A percentile compares a stretch with the other conserved stretches of the same genome.
phyloP scores from a whole-genome alignment of 2,888 invertebrate species.

The Patella pellucida region DNA sequence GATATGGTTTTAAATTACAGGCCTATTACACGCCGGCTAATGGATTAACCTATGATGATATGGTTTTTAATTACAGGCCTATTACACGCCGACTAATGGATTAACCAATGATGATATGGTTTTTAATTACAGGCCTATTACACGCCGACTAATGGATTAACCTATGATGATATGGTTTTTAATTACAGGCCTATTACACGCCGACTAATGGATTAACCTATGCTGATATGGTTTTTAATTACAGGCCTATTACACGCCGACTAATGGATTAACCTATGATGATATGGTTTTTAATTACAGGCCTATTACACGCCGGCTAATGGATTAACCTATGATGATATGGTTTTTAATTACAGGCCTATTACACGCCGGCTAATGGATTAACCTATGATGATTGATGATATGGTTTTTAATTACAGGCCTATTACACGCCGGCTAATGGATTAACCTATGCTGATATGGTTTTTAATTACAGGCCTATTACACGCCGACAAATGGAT shows the following conservation, averaged over 20 bases:
- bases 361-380: too few relatives aligned
- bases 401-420: too few relatives aligned
- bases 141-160: background rate
- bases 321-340: conserved; percentile 4
- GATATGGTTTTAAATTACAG: background rate
- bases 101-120: too few relatives aligned
- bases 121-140: background rate
- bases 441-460: too few relatives aligned
- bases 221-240: too few relatives aligned
- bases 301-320: background rate
- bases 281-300: background rate
- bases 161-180: background rate
- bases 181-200: background rate
- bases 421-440: too few relatives aligned
- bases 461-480: background rate
- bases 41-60: conserved; percentile 4
- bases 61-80: background rate
- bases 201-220: too few relatives aligned
- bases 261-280: too few relatives aligned
- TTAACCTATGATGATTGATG: too few relatives aligned
- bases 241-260: too few relatives aligned
- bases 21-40: background rate
- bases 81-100: too few relatives aligned
- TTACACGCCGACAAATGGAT: background rate
- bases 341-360: background rate